phyloP scores from a whole-genome alignment of 2,888 invertebrate genomes.

The Anarsia innoxiella region DNA sequence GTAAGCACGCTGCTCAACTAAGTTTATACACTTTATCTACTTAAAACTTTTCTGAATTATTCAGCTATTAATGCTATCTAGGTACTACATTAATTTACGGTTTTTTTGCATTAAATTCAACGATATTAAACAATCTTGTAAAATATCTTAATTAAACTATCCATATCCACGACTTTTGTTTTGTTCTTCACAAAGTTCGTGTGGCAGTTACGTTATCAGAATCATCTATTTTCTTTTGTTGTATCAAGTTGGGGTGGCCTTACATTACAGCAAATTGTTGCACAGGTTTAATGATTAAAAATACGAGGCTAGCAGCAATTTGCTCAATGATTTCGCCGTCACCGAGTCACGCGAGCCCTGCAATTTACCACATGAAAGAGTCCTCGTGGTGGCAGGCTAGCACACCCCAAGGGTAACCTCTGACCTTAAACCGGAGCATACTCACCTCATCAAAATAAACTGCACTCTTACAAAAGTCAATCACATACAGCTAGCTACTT shows the following conservation, averaged over 20 bases:
- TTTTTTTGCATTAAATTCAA: too few relatives aligned
- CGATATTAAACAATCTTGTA: too few relatives aligned
- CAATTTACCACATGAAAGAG: constrained; percentile 36
- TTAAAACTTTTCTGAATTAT: too few relatives aligned
- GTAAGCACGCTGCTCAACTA: constrained; percentile 1
- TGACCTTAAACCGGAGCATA: constrained; percentile 44
- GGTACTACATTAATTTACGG: too few relatives aligned
- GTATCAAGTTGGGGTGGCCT: constrained; percentile 13
- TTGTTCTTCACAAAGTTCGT: too few relatives aligned
- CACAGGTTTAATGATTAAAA: constrained; percentile 17
- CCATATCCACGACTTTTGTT: too few relatives aligned
- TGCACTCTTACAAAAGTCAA: constrained; percentile 35
- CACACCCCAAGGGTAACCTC: constrained; percentile 48
- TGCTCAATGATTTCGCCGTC: constrained; percentile 40
- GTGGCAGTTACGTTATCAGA: constrained; percentile 5
- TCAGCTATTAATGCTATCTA: too few relatives aligned
- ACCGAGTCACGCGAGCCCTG: constrained; percentile 41
- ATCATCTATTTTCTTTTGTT: constrained; percentile 10
- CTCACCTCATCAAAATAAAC: constrained; percentile 67
- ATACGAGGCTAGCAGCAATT: constrained; percentile 27
- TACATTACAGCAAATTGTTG: constrained; percentile 24
- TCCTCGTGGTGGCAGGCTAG: constrained; percentile 25
- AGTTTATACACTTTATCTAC: too few relatives aligned
- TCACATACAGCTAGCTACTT: constrained; percentile 34
- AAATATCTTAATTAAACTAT: too few relatives aligned